These are phyloP conservation scores for Pemphredon lugubris DNA, from an alignment of 2,888 invertebrate species.

Conservation along the genomic window DNA sequence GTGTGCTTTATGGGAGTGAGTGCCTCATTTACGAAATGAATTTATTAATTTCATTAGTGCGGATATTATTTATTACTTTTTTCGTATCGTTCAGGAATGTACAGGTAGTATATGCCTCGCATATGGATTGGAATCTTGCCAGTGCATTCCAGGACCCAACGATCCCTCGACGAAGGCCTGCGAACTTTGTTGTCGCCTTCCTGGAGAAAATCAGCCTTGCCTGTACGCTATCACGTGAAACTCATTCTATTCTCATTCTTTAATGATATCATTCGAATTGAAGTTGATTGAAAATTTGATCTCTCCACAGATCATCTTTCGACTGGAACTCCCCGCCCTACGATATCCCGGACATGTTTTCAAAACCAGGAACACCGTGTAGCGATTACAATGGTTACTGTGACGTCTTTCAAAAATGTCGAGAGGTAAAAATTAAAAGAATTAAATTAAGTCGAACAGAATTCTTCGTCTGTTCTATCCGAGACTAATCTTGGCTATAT, in stretches of 20 bases:
- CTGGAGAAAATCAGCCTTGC: constrained; percentile 91
- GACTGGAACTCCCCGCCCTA: constrained; percentile 94
- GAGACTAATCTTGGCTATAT: background rate
- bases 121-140: constrained; percentile 97
- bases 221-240: constrained; percentile 82
- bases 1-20: constrained; percentile 98
- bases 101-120: constrained; percentile 99
- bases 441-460: too few relatives aligned
- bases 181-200: constrained; percentile 94
- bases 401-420: constrained; percentile 89
- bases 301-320: constrained; percentile 89
- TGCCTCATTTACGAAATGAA: constrained; percentile 53
- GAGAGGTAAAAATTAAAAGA: constrained; percentile 83
- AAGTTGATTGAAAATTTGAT: background rate
- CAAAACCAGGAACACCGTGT: constrained; percentile 96
- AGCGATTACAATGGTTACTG: constrained; percentile 95
- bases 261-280: background rate
- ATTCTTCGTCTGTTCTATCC: background rate
- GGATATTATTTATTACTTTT: background rate
- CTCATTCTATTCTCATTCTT: too few relatives aligned
- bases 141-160: constrained; percentile 90
- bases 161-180: constrained; percentile 94
- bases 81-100: constrained; percentile 87
- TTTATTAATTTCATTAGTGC: background rate
- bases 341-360: constrained; percentile 96